These are phyloP conservation scores for Proteles cristata DNA, from an alignment of 2,113 vertebrate species.

Conservation along the genomic window DNA sequence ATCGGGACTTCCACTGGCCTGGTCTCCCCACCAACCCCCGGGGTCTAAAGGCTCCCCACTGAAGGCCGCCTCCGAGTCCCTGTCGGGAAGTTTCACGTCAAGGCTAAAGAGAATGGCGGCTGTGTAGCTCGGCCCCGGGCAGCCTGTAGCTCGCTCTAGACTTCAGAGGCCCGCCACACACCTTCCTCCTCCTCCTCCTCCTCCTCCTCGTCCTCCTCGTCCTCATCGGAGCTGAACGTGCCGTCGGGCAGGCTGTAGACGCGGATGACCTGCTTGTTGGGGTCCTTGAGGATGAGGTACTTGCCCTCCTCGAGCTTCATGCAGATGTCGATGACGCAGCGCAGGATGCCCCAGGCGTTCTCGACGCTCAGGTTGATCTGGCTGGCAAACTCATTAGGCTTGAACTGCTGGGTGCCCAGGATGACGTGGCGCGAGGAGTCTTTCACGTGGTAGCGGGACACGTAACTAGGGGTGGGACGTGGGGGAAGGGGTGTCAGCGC, in stretches of 20 bases:
- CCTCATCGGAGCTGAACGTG: conserved; percentile 99
- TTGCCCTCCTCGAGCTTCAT: conserved; percentile 99
- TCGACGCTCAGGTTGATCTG: conserved; percentile 99
- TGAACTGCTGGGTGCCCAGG: conserved; percentile 99
- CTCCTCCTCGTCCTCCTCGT: conserved; percentile 98
- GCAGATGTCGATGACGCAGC: conserved; percentile 98
- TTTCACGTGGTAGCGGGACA: conserved; percentile 98
- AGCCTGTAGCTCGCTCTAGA: background rate
- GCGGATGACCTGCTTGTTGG: conserved; percentile 99
- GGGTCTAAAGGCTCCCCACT: background rate
- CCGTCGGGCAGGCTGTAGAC: conserved; percentile 98
- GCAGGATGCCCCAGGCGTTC: conserved; percentile 98
- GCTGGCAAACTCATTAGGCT: conserved; percentile 99
- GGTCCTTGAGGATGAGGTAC: conserved; percentile 99
- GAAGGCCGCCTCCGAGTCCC: too few species aligned
- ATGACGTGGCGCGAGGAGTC: conserved; percentile 97
- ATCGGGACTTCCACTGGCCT: background rate
- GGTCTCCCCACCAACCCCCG: too few species aligned
- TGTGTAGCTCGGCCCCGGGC: background rate
- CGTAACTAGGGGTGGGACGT: conserved; percentile 86
- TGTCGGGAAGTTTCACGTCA: background rate
- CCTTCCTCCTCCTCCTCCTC: conserved; percentile 96
- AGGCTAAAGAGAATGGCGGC: background rate
- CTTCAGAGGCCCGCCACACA: background rate
- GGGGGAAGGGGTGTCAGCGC: background rate